Evolutionary conservation across 2,888 invertebrate species (phyloP).

Genomic region (Diaperis boleti): DNA sequence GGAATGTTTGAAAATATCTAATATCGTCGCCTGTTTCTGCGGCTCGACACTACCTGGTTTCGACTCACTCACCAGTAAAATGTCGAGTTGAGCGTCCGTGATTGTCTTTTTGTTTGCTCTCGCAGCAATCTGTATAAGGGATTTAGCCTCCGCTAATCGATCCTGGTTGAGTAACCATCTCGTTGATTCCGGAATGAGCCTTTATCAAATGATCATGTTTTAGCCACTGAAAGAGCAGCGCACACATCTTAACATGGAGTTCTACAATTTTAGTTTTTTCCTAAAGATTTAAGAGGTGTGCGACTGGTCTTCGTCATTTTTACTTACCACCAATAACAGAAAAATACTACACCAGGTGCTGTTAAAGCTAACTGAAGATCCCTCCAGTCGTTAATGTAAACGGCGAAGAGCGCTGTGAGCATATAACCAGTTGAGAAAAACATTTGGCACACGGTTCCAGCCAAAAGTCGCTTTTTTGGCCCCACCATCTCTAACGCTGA

Average conservation of each 20-base stretch:
- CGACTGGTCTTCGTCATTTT: slow-evolving; percentile 6
- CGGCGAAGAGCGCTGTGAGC: slow-evolving; percentile 76
- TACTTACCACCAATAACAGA: slow-evolving; percentile 77
- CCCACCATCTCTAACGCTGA: slow-evolving; percentile 79
- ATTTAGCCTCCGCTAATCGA: slow-evolving; percentile 73
- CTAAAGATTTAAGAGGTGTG: slow-evolving; percentile 1
- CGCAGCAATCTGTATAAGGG: slow-evolving; percentile 73
- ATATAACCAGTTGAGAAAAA: slow-evolving; percentile 82
- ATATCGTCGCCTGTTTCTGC: slow-evolving; percentile 64
- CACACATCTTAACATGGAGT: neutral
- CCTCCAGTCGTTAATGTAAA: slow-evolving; percentile 77
- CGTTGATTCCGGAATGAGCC: slow-evolving; percentile 80
- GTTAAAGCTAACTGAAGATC: slow-evolving; percentile 78
- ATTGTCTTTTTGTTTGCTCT: slow-evolving; percentile 74
- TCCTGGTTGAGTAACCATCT: slow-evolving; percentile 79
- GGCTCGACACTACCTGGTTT: slow-evolving; percentile 56
- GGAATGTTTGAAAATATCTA: slow-evolving; percentile 73
- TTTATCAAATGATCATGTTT: slow-evolving; percentile 40
- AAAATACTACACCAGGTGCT: slow-evolving; percentile 75
- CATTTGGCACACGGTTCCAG: slow-evolving; percentile 79
- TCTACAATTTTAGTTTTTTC: neutral
- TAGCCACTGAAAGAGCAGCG: slow-evolving; percentile 1
- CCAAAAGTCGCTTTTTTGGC: slow-evolving; percentile 75
- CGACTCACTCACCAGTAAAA: slow-evolving; percentile 67
- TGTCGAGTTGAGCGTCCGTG: slow-evolving; percentile 69